These are phyloP conservation scores for Dipodomys spectabilis DNA, from an alignment of 2,113 vertebrate genomes.

Conservation along the genomic window DNA sequence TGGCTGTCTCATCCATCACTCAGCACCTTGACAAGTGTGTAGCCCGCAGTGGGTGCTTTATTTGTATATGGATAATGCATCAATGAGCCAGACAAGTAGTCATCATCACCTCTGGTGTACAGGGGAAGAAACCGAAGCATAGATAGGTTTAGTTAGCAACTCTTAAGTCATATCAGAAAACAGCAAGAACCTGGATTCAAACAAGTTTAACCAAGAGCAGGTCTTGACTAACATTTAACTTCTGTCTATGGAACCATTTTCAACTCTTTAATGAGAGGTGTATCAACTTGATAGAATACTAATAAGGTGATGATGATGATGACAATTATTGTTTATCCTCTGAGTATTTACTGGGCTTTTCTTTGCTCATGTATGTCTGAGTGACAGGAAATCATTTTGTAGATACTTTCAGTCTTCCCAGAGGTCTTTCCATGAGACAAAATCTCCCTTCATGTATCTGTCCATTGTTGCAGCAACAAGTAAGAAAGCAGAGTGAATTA, in stretches of 20 bases:
- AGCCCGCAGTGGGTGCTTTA: background rate
- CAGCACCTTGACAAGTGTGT: background rate
- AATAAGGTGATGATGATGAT: background rate
- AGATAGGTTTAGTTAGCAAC: background rate
- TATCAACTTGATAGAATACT: background rate
- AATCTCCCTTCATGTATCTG: background rate
- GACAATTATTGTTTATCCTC: fast-evolving
- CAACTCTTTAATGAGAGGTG: background rate
- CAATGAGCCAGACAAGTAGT: background rate
- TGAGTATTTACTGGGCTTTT: background rate
- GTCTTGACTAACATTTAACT: background rate
- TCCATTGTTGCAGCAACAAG: background rate
- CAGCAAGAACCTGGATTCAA: background rate
- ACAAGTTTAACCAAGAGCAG: constrained; percentile 5
- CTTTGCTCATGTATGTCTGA: no score
- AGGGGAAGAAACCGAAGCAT: background rate
- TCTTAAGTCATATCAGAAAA: background rate
- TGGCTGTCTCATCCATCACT: background rate
- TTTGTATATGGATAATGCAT: background rate
- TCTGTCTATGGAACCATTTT: background rate
- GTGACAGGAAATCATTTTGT: no score
- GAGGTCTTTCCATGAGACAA: background rate
- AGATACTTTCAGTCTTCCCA: background rate
- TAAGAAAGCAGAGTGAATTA: background rate
- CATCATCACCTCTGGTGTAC: background rate